Base-by-base conservation (phyloP, 2,888 invertebrate genomes). In the Gryllus longicercus region DNA sequence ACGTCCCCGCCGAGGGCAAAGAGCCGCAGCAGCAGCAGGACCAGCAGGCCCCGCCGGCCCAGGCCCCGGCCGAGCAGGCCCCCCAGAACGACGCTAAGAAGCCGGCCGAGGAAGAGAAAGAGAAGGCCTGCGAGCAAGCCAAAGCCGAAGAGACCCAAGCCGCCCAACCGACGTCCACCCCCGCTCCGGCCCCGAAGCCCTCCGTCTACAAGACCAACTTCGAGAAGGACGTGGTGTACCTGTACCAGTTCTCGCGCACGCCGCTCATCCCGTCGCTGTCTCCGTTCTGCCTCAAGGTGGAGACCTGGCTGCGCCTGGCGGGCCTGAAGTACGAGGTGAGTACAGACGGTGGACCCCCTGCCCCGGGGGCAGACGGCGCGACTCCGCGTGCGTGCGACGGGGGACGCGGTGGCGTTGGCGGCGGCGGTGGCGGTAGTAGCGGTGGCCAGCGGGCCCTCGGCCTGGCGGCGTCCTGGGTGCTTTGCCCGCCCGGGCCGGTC, bases 271-370 rank as follows among this genome's bases (percentile, higher is more conserved):
- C 97, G 82, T 96, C 96, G 82, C 90, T 96, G 85, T 97, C 96
- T 84, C 96, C 96, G 81, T 97, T 94, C 88, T 96, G 96, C 89
- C 92, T 97, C 87, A 97, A 97, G 91, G 95, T 97, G 85, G 97
- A 98, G 90, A 96, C 97, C 86, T 97, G 96, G 96, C 91, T 98
- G 84, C 92, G 97, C 87, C 91, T 97, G 85, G 93, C 94, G 86
- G 95, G 94, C 87, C 91, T 97, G 87, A 96, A 95, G 89, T 97
- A 97, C 89, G 96, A 97, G 95, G 97, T 97, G 89, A 91, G 93
- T 87, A 25, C 25, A 2, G n/a, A 18, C 74, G 4, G 5, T 4
- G 18, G 14, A 0, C 18, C 74, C 38, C 38, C 8, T 38, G 38
- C 38, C 38, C 38, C 1, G 8, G 38, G 38, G 38, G 38, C 8